Percentiles rank a stretch among this genome's conserved stretches.
phyloP scores from a whole-genome alignment of 2,888 invertebrate species.

The Salticus scenicus region DNA sequence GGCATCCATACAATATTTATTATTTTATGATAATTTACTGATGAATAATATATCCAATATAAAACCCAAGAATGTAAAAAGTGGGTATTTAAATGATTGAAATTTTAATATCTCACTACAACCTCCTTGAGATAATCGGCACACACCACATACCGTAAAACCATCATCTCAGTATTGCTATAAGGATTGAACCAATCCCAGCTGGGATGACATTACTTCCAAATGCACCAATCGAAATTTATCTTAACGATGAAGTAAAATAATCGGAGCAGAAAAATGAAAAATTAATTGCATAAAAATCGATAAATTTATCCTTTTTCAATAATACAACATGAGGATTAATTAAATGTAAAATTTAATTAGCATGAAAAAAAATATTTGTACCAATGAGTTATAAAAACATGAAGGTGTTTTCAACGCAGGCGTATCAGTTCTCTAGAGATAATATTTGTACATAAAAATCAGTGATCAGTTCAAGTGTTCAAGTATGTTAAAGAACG shows the following conservation, averaged over 20 bases:
- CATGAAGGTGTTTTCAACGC: too few relatives aligned
- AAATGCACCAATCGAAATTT: constrained; percentile 38
- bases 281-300: background rate
- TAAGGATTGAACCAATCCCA: constrained; percentile 61
- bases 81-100: constrained; percentile 31
- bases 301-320: background rate
- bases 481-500: too few relatives aligned
- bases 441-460: too few relatives aligned
- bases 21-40: constrained; percentile 17
- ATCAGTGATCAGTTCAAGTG: too few relatives aligned
- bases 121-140: constrained; percentile 49
- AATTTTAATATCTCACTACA: constrained; percentile 44
- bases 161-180: constrained; percentile 65
- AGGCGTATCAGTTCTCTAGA: too few relatives aligned
- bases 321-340: background rate
- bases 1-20: constrained; percentile 29
- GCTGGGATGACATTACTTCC: constrained; percentile 48
- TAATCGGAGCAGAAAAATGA: constrained; percentile 10
- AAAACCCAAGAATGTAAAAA: constrained; percentile 35
- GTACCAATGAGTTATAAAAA: too few relatives aligned
- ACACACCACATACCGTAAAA: constrained; percentile 58
- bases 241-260: background rate
- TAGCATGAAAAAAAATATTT: too few relatives aligned
- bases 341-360: too few relatives aligned
- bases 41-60: constrained; percentile 13